Percentiles rank a stretch among this genome's conserved stretches.
These are phyloP conservation scores for Grantiella picta DNA, from an alignment of 2,113 vertebrate genomes.

Conservation along the genomic window DNA sequence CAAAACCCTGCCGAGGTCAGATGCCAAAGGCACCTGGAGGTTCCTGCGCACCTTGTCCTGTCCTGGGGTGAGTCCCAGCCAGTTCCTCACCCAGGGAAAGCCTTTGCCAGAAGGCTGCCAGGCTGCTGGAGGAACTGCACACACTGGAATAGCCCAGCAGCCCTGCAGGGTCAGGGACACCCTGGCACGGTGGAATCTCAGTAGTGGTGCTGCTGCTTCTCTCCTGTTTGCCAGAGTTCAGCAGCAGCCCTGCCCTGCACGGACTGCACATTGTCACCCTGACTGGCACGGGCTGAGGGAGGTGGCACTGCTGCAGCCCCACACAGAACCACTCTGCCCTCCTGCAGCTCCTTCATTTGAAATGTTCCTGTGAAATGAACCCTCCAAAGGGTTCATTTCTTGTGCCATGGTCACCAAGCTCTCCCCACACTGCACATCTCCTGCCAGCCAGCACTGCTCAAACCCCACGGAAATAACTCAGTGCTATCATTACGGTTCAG, in stretches of 20 bases:
- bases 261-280: accelerated
- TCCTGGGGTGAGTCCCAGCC: neutral
- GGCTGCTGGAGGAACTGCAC: neutral
- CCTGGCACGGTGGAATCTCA: accelerated
- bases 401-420: neutral
- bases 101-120: neutral
- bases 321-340: accelerated
- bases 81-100: neutral
- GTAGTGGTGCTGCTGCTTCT: neutral
- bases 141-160: accelerated
- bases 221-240: neutral
- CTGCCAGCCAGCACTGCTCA: neutral
- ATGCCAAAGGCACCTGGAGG: accelerated
- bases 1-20: accelerated
- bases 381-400: accelerated
- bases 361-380: too few relatives aligned
- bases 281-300: neutral
- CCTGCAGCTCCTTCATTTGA: neutral
- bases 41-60: neutral
- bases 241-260: neutral
- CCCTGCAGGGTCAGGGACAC: neutral
- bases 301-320: neutral
- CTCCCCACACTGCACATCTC: neutral
- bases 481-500: neutral
- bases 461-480: neutral